Evolutionary conservation across 1,140 invertebrate genomes (phyloP).

Genomic region (Himalopsyche phryganea): DNA sequence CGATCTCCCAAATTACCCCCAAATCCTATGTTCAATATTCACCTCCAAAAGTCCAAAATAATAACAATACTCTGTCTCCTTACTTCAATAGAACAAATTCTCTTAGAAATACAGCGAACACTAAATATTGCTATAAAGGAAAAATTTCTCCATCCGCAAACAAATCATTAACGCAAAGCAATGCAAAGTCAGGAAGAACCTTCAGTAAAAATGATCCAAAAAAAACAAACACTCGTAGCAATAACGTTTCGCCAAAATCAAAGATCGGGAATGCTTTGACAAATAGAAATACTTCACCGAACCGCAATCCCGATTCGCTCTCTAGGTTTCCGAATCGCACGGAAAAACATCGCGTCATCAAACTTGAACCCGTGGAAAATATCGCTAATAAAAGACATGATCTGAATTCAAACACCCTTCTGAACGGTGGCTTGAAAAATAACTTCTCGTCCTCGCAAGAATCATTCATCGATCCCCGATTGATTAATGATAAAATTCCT

Average conservation of each 20-base stretch:
- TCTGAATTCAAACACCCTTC: constrained; percentile 8
- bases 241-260: not conserved
- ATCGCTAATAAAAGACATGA: constrained; percentile 11
- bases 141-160: not conserved
- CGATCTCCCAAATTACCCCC: constrained; percentile 25
- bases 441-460: constrained; percentile 29
- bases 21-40: constrained; percentile 30
- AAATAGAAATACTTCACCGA: constrained; percentile 6
- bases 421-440: constrained; percentile 20
- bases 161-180: too few relatives aligned
- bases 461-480: constrained; percentile 30
- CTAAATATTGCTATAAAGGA: constrained; percentile 8
- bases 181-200: too few relatives aligned
- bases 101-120: constrained; percentile 43
- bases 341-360: constrained; percentile 29
- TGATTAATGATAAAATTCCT: constrained; percentile 31
- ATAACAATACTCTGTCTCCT: constrained; percentile 50
- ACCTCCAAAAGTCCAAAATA: constrained; percentile 45
- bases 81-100: constrained; percentile 51
- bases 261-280: not conserved
- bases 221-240: not conserved
- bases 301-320: not conserved
- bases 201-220: too few relatives aligned
- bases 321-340: constrained; percentile 25
- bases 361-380: constrained; percentile 29